phyloP scores from a whole-genome alignment of 2,797 vertebrate species.

The Chiroxiphia lanceolata region DNA sequence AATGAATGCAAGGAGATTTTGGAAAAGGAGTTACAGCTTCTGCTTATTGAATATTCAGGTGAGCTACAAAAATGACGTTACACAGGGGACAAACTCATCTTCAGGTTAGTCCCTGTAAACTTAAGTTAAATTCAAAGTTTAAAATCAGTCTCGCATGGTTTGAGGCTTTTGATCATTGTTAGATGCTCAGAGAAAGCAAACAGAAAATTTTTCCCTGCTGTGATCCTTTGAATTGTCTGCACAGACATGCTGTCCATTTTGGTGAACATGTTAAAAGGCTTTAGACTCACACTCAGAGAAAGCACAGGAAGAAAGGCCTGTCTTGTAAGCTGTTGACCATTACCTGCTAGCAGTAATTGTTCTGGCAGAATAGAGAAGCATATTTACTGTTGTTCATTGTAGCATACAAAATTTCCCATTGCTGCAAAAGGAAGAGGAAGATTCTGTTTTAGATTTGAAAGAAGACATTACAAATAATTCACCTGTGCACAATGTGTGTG shows the following conservation, averaged over 20 bases:
- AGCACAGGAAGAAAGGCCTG: not conserved
- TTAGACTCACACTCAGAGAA: not conserved
- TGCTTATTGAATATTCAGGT: not conserved
- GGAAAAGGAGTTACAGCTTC: not conserved
- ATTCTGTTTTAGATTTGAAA: not conserved
- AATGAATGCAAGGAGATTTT: slow-evolving; percentile 16
- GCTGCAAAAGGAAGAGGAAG: not conserved
- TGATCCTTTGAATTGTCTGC: not conserved
- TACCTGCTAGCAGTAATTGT: not conserved
- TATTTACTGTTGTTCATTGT: not conserved
- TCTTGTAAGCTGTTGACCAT: not conserved
- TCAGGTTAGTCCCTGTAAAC: not conserved
- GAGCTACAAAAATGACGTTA: not conserved
- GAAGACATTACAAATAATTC: not conserved
- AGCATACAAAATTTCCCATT: not conserved
- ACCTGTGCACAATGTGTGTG: not conserved
- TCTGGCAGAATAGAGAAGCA: not conserved
- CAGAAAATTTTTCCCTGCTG: not conserved
- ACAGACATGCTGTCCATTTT: not conserved
- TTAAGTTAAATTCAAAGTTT: not conserved
- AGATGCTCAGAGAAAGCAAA: not conserved
- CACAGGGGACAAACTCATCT: fast-evolving
- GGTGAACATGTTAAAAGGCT: not conserved
- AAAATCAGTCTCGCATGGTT: not conserved
- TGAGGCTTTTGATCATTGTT: not conserved